A percentile compares a stretch with the other conserved stretches of the same genome.
phyloP scores from a whole-genome alignment of 2,113 vertebrate genomes.

The Tupaia chinensis region DNA sequence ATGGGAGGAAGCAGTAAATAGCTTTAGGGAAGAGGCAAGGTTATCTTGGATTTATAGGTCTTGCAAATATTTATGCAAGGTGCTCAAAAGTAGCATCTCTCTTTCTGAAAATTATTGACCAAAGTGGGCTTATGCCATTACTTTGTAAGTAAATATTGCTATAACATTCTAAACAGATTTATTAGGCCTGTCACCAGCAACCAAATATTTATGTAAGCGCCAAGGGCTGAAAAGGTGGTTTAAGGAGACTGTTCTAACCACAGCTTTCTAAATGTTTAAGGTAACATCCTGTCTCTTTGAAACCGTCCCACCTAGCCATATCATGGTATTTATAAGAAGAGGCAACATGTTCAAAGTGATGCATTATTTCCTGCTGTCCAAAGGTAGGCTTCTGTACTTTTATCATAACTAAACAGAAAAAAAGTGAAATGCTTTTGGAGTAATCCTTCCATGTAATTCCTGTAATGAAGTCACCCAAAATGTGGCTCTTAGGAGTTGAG shows the following conservation, averaged over 20 bases:
- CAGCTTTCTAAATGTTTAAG: slow-evolving; percentile 83
- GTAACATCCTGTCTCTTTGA: slow-evolving; percentile 79
- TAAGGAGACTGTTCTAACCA: slow-evolving; percentile 85
- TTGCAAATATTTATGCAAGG: slow-evolving; percentile 98
- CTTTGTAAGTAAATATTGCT: slow-evolving; percentile 91
- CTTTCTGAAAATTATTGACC: slow-evolving; percentile 89
- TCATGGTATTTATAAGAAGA: slow-evolving; percentile 83
- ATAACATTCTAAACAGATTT: slow-evolving; percentile 94
- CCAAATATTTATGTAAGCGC: slow-evolving; percentile 95
- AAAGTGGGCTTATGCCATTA: slow-evolving; percentile 90
- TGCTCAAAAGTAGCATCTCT: slow-evolving; percentile 90
- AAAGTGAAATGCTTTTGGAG: slow-evolving; percentile 12
- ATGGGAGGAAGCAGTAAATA: slow-evolving; percentile 91
- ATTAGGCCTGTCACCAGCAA: slow-evolving; percentile 92
- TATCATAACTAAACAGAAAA: slow-evolving; percentile 24
- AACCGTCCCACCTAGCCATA: slow-evolving; percentile 78
- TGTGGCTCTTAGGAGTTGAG: not conserved
- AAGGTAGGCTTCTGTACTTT: slow-evolving; percentile 50
- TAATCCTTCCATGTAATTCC: not conserved
- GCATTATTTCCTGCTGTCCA: slow-evolving; percentile 80
- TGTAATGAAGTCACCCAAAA: not conserved
- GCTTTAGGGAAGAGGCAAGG: slow-evolving; percentile 86
- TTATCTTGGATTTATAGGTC: slow-evolving; percentile 92
- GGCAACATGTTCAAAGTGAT: slow-evolving; percentile 73
- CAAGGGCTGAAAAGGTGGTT: slow-evolving; percentile 86